phyloP scores from a whole-genome alignment of 1,140 invertebrate genomes.

The Helicorthomorpha holstii region DNA sequence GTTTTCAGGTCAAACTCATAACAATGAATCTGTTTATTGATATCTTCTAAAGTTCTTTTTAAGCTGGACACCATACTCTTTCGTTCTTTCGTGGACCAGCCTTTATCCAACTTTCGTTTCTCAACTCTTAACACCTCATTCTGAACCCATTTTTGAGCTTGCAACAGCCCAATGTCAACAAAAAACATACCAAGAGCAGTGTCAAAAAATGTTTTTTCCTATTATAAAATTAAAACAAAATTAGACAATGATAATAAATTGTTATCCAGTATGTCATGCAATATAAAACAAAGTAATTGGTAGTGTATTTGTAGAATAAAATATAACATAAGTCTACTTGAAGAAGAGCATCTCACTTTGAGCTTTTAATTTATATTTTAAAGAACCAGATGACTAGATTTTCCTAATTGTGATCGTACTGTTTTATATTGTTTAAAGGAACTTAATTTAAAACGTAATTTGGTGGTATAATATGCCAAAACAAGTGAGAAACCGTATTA shows the following conservation, averaged over 20 bases:
- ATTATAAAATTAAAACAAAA: slow-evolving; percentile 15
- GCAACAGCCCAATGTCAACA: slow-evolving; percentile 72
- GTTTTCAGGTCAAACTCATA: slow-evolving; percentile 61
- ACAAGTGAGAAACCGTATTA: too few relatives aligned
- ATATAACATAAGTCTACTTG: too few relatives aligned
- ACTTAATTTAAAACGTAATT: too few relatives aligned
- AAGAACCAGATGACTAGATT: too few relatives aligned
- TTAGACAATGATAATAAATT: slow-evolving; percentile 26
- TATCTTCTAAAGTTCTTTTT: slow-evolving; percentile 66
- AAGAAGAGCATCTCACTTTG: too few relatives aligned
- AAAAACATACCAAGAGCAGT: slow-evolving; percentile 79
- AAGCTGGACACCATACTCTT: slow-evolving; percentile 38
- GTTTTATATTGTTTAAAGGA: too few relatives aligned
- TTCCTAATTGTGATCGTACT: too few relatives aligned
- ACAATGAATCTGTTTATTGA: slow-evolving; percentile 73
- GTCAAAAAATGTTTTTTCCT: slow-evolving; percentile 45
- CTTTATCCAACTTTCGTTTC: slow-evolving; percentile 45
- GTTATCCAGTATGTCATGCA: too few relatives aligned
- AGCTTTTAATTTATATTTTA: too few relatives aligned
- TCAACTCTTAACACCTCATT: slow-evolving; percentile 72
- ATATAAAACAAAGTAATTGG: too few relatives aligned
- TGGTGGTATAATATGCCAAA: too few relatives aligned
- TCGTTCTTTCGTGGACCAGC: slow-evolving; percentile 18
- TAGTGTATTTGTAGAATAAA: too few relatives aligned
- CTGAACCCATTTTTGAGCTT: slow-evolving; percentile 86